phyloP scores from a whole-genome alignment of 2,797 vertebrate genomes.

The Emys orbicularis region DNA sequence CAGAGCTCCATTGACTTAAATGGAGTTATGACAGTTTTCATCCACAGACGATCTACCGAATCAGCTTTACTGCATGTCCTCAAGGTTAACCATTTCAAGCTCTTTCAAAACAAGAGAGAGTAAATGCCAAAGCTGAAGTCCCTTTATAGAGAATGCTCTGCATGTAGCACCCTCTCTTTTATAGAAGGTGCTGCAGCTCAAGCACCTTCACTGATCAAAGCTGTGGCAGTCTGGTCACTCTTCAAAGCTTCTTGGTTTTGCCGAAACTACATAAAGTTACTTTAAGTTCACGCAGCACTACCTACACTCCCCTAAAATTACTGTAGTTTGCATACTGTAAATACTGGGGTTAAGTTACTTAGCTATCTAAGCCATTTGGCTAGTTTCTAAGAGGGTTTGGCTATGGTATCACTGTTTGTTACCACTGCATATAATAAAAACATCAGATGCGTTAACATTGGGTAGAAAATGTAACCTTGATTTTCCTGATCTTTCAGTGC shows the following conservation, averaged over 20 bases:
- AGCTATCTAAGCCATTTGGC: not conserved
- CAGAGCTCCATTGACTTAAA: not conserved
- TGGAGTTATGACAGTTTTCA: accelerated
- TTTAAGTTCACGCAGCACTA: not conserved
- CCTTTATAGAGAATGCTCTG: not conserved
- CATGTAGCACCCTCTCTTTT: not conserved
- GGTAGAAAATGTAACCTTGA: not conserved
- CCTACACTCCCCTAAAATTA: not conserved
- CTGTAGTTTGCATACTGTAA: not conserved
- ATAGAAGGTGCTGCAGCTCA: not conserved
- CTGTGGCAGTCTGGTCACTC: not conserved
- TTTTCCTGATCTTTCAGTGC: not conserved
- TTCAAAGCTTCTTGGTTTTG: not conserved
- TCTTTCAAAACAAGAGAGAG: not conserved
- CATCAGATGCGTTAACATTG: not conserved
- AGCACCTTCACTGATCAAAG: not conserved
- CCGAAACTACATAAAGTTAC: too few species aligned
- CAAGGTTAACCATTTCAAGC: not conserved
- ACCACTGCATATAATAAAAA: not conserved
- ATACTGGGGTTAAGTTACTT: not conserved
- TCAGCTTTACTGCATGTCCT: not conserved
- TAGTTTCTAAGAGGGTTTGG: not conserved
- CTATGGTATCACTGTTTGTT: slow-evolving; percentile 3
- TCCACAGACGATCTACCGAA: not conserved
- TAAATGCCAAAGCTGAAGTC: not conserved